Percentiles rank a stretch among this genome's conserved stretches.
Evolutionary conservation across 2,888 invertebrate genomes (phyloP).

Genomic region (Pseudococcus viburni): DNA sequence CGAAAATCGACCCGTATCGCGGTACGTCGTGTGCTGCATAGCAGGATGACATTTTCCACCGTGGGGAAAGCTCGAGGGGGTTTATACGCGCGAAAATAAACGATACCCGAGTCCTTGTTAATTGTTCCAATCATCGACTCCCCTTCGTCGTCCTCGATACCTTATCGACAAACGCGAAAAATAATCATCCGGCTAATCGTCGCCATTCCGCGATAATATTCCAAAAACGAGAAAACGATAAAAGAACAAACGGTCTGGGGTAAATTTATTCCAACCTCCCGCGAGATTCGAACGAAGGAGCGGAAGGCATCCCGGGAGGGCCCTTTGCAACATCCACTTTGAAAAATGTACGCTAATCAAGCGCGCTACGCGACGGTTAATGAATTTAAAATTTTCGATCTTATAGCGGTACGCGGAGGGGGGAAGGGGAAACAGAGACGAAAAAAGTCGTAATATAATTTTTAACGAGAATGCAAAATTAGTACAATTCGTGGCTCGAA

Average conservation of each 20-base stretch:
- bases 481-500: neutral
- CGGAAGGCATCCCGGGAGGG: neutral
- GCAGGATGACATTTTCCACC: neutral
- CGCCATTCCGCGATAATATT: slow-evolving; percentile 17
- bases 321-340: neutral
- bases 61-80: neutral
- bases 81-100: neutral
- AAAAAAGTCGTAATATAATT: neutral
- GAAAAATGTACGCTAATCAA: slow-evolving; percentile 27
- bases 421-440: neutral
- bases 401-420: neutral
- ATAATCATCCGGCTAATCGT: neutral
- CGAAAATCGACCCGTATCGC: neutral
- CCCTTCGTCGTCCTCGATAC: neutral
- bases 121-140: slow-evolving; percentile 19
- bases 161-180: neutral
- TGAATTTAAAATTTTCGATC: slow-evolving; percentile 19
- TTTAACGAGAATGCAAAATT: neutral
- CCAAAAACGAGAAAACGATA: slow-evolving; percentile 1
- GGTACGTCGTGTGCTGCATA: neutral
- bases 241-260: neutral
- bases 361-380: neutral
- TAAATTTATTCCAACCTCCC: neutral
- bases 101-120: neutral
- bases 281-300: neutral